phyloP scores from a whole-genome alignment of 2,888 invertebrate genomes.

The Tachina fera region DNA sequence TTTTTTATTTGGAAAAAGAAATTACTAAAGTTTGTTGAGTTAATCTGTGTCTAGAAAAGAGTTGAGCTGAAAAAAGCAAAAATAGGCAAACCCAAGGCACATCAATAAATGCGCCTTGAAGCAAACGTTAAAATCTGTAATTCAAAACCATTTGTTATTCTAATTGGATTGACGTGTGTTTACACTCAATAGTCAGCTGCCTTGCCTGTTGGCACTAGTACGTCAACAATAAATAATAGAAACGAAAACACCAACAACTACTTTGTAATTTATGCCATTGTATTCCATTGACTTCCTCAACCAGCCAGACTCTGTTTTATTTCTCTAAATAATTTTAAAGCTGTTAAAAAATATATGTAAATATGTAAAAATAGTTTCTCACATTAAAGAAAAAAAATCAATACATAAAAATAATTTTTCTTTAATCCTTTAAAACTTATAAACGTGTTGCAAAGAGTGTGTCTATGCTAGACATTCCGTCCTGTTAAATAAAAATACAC shows the following conservation, averaged over 20 bases:
- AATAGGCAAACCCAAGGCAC: no score
- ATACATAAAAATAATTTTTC: slow-evolving; percentile 29
- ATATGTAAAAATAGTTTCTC: slow-evolving; percentile 21
- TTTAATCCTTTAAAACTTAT: slow-evolving; percentile 47
- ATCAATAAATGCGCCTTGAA: no score
- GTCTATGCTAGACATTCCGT: slow-evolving; percentile 22
- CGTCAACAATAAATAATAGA: slow-evolving; percentile 40
- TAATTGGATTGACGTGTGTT: slow-evolving; percentile 71
- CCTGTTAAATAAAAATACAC: slow-evolving; percentile 13
- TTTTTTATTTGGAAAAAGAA: slow-evolving; percentile 19
- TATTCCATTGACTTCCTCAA: slow-evolving; percentile 67
- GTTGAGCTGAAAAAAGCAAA: slow-evolving; percentile 34
- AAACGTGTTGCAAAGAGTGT: slow-evolving; percentile 47
- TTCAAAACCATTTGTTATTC: slow-evolving; percentile 67
- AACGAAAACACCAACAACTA: slow-evolving; percentile 46
- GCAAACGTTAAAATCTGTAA: slow-evolving; percentile 57
- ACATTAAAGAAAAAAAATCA: slow-evolving; percentile 50
- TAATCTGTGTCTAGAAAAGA: slow-evolving; percentile 4
- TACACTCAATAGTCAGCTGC: slow-evolving; percentile 53
- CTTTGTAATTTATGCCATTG: slow-evolving; percentile 56
- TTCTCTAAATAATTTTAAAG: slow-evolving; percentile 37
- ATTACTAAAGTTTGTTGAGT: slow-evolving; percentile 1
- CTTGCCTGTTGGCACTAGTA: slow-evolving; percentile 21
- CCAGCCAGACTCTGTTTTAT: slow-evolving; percentile 37
- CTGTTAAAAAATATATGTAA: background rate